These are phyloP conservation scores for Hystrix cristata DNA, from an alignment of 2,113 vertebrate genomes.

Conservation along the genomic window DNA sequence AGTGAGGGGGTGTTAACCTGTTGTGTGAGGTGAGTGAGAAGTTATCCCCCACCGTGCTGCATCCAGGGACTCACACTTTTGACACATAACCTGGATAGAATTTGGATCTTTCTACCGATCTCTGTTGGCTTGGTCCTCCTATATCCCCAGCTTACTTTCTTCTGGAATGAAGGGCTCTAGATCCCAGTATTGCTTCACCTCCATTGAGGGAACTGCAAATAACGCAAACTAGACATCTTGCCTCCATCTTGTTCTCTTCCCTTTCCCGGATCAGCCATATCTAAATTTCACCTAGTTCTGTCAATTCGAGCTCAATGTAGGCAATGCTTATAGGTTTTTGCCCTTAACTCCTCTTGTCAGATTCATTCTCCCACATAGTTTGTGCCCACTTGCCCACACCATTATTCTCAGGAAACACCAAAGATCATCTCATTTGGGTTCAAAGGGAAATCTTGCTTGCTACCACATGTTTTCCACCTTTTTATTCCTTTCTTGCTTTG, in stretches of 20 bases:
- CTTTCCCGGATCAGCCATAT: not conserved
- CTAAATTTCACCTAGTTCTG: not conserved
- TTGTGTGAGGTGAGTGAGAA: not conserved
- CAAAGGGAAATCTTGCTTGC: not conserved
- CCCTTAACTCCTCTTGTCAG: not conserved
- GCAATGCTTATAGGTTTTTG: not conserved
- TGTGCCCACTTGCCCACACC: not conserved
- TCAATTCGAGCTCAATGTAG: not conserved
- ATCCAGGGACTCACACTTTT: not conserved
- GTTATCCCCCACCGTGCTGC: not conserved
- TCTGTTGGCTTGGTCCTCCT: not conserved
- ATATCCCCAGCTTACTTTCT: not conserved
- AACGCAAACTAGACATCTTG: not conserved
- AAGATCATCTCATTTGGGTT: not conserved
- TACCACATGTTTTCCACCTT: not conserved
- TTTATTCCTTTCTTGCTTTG: slow-evolving; percentile 37
- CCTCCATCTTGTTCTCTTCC: not conserved
- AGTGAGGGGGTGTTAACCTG: not conserved
- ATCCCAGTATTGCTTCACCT: not conserved
- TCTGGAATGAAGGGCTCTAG: not conserved
- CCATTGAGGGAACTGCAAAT: not conserved
- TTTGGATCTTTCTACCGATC: not conserved
- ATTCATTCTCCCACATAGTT: not conserved
- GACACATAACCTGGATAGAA: not conserved
- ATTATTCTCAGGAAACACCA: not conserved